phyloP scores from a whole-genome alignment of 2,797 vertebrate species.

The Myoxocephalus aenaeus region DNA sequence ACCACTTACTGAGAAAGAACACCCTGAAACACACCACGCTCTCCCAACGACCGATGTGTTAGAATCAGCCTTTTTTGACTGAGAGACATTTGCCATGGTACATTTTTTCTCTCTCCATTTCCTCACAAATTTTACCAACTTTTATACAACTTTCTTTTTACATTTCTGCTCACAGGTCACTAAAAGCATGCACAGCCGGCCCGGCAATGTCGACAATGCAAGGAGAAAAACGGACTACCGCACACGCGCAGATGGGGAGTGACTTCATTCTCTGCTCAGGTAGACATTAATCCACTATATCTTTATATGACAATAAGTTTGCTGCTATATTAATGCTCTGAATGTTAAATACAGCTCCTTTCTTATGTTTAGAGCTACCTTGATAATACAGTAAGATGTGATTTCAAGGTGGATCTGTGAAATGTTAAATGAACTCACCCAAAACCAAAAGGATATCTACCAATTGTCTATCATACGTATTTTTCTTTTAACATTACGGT shows the following conservation, averaged over 20 bases:
- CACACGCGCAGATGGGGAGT: background rate
- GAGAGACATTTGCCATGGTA: background rate
- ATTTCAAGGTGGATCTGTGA: background rate
- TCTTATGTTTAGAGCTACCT: background rate
- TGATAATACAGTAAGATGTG: background rate
- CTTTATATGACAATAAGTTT: background rate
- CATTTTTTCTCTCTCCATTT: background rate
- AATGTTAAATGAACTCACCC: background rate
- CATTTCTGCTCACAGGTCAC: background rate
- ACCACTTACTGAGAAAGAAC: constrained; percentile 42
- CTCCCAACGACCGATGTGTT: background rate
- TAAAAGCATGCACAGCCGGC: background rate
- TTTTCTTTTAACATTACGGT: background rate
- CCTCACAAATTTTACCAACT: constrained; percentile 4
- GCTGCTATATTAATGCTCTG: background rate
- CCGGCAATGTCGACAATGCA: background rate
- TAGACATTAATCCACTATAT: background rate
- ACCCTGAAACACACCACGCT: constrained; percentile 34
- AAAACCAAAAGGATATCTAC: constrained; percentile 28
- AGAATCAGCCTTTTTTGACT: constrained; percentile 5
- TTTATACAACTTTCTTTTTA: background rate
- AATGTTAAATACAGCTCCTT: background rate
- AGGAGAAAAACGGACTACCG: background rate
- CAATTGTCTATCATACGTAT: constrained; percentile 4
- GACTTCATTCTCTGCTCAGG: background rate